Conservation (phyloP, 2,888 invertebrate species). For the Timema podura region DNA sequence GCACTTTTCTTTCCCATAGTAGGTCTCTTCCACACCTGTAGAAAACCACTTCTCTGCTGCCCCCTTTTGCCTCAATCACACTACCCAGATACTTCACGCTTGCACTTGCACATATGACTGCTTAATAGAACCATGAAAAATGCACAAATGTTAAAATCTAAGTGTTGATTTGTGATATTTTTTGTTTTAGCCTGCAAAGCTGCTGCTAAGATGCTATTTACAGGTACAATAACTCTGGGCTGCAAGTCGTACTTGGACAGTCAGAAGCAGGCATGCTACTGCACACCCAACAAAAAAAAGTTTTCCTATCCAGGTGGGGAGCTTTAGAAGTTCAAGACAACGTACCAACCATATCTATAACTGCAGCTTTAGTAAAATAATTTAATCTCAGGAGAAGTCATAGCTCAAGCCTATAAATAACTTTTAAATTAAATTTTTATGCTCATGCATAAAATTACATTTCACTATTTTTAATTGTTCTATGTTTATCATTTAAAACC, state of each 20-base stretch:
- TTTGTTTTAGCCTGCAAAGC: slow-evolving; percentile 71
- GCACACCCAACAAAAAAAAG: slow-evolving; percentile 52
- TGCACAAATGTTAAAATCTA: not conserved
- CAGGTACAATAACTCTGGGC: slow-evolving; percentile 79
- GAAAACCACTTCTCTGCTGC: too few relatives aligned
- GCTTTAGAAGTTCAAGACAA: not conserved
- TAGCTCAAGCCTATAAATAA: too few relatives aligned
- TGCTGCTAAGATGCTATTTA: slow-evolving; percentile 79
- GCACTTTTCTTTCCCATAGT: too few relatives aligned
- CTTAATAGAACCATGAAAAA: slow-evolving; percentile 3
- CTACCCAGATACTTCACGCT: not conserved
- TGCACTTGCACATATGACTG: not conserved
- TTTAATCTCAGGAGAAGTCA: too few relatives aligned
- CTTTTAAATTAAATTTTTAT: too few relatives aligned
- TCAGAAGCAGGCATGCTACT: slow-evolving; percentile 78
- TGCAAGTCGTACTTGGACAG: slow-evolving; percentile 83
- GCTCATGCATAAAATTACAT: too few relatives aligned
- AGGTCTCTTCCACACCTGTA: too few relatives aligned
- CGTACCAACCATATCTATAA: too few relatives aligned
- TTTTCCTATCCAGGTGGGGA: slow-evolving; percentile 19
- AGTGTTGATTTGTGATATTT: not conserved
- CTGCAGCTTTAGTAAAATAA: too few relatives aligned
- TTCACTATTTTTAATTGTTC: too few relatives aligned
- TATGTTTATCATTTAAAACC: too few relatives aligned
- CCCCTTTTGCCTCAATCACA: not conserved